These are phyloP conservation scores for Apis cerana DNA, from an alignment of 1,140 invertebrate genomes.

Conservation along the genomic window DNA sequence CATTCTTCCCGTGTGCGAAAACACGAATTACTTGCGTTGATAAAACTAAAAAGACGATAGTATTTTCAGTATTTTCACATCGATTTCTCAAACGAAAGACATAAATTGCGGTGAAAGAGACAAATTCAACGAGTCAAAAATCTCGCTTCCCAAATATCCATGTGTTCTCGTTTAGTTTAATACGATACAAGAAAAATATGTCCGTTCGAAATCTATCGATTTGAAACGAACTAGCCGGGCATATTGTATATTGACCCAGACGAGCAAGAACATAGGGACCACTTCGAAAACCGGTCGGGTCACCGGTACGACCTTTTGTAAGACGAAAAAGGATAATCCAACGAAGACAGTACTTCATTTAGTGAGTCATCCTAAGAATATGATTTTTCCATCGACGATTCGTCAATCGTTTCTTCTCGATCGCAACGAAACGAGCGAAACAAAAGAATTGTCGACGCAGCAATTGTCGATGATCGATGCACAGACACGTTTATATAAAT, in stretches of 20 bases:
- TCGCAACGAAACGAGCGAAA: not conserved
- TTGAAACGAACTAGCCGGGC: slow-evolving; percentile 20
- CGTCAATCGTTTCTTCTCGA: not conserved
- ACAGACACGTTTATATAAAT: slow-evolving; percentile 12
- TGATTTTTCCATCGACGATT: slow-evolving; percentile 6
- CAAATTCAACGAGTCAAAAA: too few species aligned
- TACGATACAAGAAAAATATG: not conserved
- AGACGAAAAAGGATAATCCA: slow-evolving; percentile 23
- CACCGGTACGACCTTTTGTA: slow-evolving; percentile 38
- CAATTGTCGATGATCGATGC: not conserved
- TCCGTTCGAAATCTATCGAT: slow-evolving; percentile 4
- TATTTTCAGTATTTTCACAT: too few species aligned
- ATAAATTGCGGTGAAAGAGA: too few species aligned
- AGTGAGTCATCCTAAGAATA: not conserved
- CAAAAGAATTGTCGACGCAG: not conserved
- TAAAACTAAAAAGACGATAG: too few species aligned
- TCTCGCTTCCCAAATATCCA: not conserved
- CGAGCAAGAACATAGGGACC: slow-evolving; percentile 53
- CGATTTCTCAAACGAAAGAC: not conserved
- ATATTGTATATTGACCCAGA: slow-evolving; percentile 20
- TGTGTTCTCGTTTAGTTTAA: not conserved
- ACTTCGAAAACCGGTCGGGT: slow-evolving; percentile 60
- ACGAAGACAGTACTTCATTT: slow-evolving; percentile 34
- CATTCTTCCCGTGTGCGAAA: too few species aligned
- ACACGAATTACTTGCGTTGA: too few species aligned